Conservation (phyloP, 2,888 invertebrate species). For the Poecilus cupreus region DNA sequence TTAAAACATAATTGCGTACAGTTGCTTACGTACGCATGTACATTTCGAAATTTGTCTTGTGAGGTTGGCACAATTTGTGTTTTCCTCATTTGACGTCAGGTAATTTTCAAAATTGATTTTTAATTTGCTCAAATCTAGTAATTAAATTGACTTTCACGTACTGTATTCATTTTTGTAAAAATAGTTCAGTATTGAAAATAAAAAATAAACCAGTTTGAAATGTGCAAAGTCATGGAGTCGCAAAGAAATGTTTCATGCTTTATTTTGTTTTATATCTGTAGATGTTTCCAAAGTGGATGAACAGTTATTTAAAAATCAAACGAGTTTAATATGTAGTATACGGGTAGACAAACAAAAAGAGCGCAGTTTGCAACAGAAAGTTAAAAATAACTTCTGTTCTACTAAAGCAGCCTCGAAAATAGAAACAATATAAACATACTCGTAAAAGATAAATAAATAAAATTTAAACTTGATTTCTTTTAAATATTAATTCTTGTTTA, state of each 20-base stretch:
- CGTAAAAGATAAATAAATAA: too few relatives aligned
- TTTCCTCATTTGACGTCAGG: background rate
- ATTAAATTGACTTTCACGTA: too few relatives aligned
- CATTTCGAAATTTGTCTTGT: background rate
- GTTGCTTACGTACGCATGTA: background rate
- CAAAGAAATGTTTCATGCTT: background rate
- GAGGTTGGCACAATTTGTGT: background rate
- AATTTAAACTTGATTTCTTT: too few relatives aligned
- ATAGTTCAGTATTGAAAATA: too few relatives aligned
- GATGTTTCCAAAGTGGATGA: too few relatives aligned
- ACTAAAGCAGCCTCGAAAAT: too few relatives aligned
- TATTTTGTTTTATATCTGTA: too few relatives aligned
- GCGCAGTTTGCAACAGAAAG: background rate
- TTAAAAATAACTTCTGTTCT: too few relatives aligned
- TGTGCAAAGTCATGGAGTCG: background rate
- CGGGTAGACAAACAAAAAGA: background rate
- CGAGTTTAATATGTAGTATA: background rate
- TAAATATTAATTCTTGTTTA: too few relatives aligned
- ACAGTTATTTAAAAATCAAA: background rate
- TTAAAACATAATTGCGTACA: background rate
- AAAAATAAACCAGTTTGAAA: too few relatives aligned
- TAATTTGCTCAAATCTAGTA: background rate
- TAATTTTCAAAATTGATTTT: slow-evolving; percentile 2
- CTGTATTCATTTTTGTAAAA: too few relatives aligned
- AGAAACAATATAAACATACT: too few relatives aligned